Evolutionary conservation across 1,140 invertebrate species (phyloP).

Genomic region (Drosophila tristis): DNA sequence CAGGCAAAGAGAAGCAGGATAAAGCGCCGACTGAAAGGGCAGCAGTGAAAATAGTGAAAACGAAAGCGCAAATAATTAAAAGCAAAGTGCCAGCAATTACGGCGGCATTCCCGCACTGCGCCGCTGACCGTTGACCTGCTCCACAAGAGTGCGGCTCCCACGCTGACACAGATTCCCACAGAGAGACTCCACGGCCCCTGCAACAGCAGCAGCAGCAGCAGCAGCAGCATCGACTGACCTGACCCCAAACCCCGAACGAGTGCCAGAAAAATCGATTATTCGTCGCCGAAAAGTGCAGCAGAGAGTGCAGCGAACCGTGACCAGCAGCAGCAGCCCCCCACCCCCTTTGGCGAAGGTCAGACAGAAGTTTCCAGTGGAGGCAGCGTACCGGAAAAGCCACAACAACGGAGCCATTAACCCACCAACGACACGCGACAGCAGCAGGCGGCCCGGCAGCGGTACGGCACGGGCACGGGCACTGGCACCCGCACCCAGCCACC

Average conservation of each 20-base stretch:
- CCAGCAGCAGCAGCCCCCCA: not conserved
- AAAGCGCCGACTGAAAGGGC: constrained; percentile 19
- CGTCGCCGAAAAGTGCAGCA: constrained; percentile 9
- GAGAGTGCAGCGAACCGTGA: constrained; percentile 2
- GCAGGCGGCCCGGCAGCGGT: constrained; percentile 57
- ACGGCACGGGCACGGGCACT: constrained; percentile 51
- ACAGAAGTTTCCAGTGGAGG: constrained; percentile 41
- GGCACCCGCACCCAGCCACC: constrained; percentile 32
- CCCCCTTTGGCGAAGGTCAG: constrained; percentile 47
- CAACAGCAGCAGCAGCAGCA: too few species aligned
- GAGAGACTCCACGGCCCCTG: too few species aligned
- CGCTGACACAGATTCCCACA: too few species aligned
- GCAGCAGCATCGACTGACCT: too few species aligned
- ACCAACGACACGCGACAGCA: constrained; percentile 17
- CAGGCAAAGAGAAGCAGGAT: not conserved
- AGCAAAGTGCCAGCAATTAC: not conserved
- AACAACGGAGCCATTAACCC: constrained; percentile 82
- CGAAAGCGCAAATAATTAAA: constrained; percentile 56
- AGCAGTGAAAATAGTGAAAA: constrained; percentile 63
- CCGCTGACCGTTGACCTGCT: too few species aligned
- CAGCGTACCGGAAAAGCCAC: constrained; percentile 61
- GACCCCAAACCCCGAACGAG: too few species aligned
- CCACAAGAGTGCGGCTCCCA: too few species aligned
- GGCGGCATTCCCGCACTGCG: too few species aligned
- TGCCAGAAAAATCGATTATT: constrained; percentile 43